phyloP scores from a whole-genome alignment of 2,797 vertebrate genomes.

The Phrynocephalus guinanensis region DNA sequence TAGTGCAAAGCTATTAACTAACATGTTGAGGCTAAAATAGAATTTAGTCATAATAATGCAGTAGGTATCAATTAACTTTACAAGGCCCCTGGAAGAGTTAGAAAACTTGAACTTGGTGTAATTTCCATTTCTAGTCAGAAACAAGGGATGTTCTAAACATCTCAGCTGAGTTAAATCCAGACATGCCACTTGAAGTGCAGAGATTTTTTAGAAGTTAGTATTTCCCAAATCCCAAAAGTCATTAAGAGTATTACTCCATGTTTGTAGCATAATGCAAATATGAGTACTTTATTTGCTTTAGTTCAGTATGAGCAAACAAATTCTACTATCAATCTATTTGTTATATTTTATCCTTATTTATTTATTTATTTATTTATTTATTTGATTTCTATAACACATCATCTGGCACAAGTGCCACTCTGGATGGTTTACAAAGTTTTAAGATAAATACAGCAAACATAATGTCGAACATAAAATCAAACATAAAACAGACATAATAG shows the following conservation, averaged over 20 bases:
- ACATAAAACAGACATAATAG: no score
- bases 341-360: neutral
- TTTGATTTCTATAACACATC: no score
- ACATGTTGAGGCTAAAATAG: slow-evolving; percentile 14
- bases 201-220: neutral
- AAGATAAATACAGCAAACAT: no score
- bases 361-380: no score
- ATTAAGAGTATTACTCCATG: neutral
- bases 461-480: no score
- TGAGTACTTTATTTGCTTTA: neutral
- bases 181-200: neutral
- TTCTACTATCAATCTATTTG: slow-evolving; percentile 3
- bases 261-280: neutral
- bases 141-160: neutral
- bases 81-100: slow-evolving; percentile 4
- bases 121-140: neutral
- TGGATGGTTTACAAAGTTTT: no score
- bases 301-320: neutral
- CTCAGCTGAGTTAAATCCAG: neutral
- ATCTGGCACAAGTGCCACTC: no score
- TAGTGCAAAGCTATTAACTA: slow-evolving; percentile 21
- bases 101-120: neutral
- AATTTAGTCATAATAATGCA: slow-evolving; percentile 2
- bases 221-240: slow-evolving; percentile 8
- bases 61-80: slow-evolving; percentile 4